These are phyloP conservation scores for Tupiocoris notatus DNA, from an alignment of 2,888 invertebrate species.

Conservation along the genomic window DNA sequence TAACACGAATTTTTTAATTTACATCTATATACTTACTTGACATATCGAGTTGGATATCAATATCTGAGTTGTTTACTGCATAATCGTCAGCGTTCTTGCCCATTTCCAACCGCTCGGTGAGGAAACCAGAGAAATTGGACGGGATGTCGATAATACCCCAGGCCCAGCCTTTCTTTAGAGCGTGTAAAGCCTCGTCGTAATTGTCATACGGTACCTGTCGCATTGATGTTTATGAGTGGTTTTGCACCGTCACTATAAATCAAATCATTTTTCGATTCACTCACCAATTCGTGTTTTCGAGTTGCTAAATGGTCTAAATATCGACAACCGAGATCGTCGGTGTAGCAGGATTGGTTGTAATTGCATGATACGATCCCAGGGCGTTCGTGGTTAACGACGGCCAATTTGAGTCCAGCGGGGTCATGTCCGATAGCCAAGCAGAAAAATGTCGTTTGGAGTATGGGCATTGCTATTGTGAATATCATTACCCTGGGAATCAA, in stretches of 20 bases:
- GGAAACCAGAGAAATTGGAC: constrained; percentile 70
- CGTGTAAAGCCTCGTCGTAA: constrained; percentile 63
- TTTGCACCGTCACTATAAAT: no score
- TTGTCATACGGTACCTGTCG: constrained; percentile 59
- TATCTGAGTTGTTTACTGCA: constrained; percentile 64
- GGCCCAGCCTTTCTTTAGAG: constrained; percentile 68
- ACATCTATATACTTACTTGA: constrained; percentile 76
- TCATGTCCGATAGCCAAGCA: constrained; percentile 87
- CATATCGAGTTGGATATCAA: constrained; percentile 75
- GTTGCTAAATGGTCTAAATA: constrained; percentile 70
- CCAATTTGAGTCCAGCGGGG: constrained; percentile 72
- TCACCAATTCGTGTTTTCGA: constrained; percentile 66
- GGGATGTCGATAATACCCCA: constrained; percentile 76
- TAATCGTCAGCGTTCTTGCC: constrained; percentile 62
- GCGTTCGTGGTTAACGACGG: constrained; percentile 78
- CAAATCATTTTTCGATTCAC: constrained; percentile 51
- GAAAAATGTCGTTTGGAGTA: constrained; percentile 82
- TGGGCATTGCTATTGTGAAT: constrained; percentile 82
- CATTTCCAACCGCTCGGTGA: constrained; percentile 63
- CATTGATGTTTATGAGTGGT: no score
- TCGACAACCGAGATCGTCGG: constrained; percentile 70
- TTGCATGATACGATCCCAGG: constrained; percentile 53
- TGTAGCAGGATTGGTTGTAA: constrained; percentile 58
- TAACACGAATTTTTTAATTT: no score
- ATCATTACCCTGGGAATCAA: constrained; percentile 65